These are phyloP conservation scores for Luidia sarsii DNA, from an alignment of 53 echinoderm and acorn worm species.

Conservation along the genomic window DNA sequence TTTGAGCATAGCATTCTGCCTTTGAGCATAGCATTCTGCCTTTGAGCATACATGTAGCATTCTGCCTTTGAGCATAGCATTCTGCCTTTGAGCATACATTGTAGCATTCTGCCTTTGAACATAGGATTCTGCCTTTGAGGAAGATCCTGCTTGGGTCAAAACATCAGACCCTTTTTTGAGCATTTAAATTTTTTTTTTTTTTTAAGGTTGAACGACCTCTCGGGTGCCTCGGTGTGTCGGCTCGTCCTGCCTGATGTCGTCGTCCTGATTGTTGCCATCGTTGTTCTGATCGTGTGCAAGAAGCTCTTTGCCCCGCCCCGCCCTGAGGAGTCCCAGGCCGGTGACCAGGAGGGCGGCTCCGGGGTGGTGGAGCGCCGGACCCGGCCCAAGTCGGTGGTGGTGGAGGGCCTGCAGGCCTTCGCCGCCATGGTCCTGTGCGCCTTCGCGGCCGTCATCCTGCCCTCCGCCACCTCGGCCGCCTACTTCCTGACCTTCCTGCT, in stretches of 20 bases:
- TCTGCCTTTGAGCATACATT: no score
- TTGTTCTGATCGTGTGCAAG: conserved; percentile 80
- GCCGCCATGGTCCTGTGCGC: conserved; percentile 83
- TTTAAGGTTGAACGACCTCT: conserved; percentile 75
- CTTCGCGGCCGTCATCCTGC: conserved; percentile 80
- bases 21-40: no score
- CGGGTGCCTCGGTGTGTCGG: conserved; percentile 53
- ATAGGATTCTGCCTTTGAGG: no score
- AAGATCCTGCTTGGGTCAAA: no score
- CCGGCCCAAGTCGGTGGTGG: conserved; percentile 56
- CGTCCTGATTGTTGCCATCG: conserved; percentile 69
- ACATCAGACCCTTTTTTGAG: no score
- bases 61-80: no score
- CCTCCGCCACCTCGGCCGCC: conserved; percentile 75
- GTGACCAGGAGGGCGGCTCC: neutral
- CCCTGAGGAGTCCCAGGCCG: conserved; percentile 14
- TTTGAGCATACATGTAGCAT: no score
- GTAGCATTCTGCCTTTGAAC: no score
- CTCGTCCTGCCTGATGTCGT: conserved; percentile 82
- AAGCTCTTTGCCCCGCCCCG: conserved; percentile 70
- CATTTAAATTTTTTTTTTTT: conserved; percentile 13
- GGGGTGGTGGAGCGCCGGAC: conserved; percentile 67
- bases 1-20: no score
- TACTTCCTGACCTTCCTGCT: conserved; percentile 87
- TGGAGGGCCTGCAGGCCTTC: conserved; percentile 76